Evolutionary conservation across 2,797 vertebrate genomes (phyloP).

Genomic region (Miopithecus talapoin): DNA sequence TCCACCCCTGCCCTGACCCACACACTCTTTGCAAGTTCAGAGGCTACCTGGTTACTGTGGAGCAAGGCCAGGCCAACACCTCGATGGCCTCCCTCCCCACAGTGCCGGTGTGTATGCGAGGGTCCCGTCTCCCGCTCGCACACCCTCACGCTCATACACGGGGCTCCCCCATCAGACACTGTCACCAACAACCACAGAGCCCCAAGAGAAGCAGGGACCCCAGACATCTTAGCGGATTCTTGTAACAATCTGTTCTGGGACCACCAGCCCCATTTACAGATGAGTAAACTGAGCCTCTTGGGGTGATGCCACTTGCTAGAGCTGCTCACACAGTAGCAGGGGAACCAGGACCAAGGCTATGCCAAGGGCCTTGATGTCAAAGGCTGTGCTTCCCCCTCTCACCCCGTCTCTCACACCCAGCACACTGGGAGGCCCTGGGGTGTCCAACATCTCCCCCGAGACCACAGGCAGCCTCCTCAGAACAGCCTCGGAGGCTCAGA

Average conservation of each 20-base stretch:
- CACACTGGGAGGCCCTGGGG: neutral
- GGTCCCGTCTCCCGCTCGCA: accelerated
- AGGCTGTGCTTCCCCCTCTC: neutral
- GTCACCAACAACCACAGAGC: accelerated
- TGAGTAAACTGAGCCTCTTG: neutral
- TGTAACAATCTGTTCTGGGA: accelerated
- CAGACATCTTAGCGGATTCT: accelerated
- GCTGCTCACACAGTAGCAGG: neutral
- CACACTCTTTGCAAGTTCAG: accelerated
- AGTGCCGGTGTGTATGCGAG: accelerated
- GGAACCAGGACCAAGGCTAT: neutral
- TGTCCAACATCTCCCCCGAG: neutral
- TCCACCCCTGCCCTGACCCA: accelerated
- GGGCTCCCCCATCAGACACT: neutral
- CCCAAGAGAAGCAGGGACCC: accelerated
- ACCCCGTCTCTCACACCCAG: neutral
- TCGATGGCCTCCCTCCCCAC: accelerated
- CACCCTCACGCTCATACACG: accelerated
- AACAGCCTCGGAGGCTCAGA: neutral
- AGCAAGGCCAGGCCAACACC: neutral
- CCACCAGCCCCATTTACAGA: neutral
- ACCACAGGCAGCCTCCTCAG: neutral
- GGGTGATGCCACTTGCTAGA: accelerated
- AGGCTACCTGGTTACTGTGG: accelerated
- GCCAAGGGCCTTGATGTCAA: neutral